These are phyloP conservation scores for Leptopilina myrica DNA, from an alignment of 2,888 invertebrate genomes.

Conservation along the genomic window DNA sequence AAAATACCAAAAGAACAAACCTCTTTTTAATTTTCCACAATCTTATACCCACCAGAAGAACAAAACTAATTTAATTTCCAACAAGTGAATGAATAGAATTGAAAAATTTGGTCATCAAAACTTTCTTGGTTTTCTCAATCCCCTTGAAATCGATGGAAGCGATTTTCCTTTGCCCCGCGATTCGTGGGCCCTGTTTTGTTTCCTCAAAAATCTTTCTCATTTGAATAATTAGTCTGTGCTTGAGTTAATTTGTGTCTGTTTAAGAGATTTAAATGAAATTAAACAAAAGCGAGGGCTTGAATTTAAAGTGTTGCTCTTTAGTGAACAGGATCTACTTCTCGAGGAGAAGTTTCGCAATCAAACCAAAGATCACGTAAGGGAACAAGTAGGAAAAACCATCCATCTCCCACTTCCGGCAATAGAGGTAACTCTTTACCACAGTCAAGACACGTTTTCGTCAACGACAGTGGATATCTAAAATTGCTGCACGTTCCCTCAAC, in stretches of 20 bases:
- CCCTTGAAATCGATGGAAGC: too few species aligned
- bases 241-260: not conserved
- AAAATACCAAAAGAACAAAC: too few species aligned
- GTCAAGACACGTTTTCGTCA: conserved; percentile 36
- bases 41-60: too few species aligned
- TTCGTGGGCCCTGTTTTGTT: too few species aligned
- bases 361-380: conserved; percentile 31
- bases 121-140: too few species aligned
- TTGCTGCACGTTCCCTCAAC: conserved; percentile 29
- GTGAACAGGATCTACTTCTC: not conserved
- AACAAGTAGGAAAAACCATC: conserved; percentile 11
- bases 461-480: conserved; percentile 28
- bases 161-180: too few species aligned
- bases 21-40: too few species aligned
- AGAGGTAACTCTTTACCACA: conserved; percentile 6
- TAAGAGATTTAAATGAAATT: not conserved
- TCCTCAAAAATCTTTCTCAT: too few species aligned
- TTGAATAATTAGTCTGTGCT: too few species aligned
- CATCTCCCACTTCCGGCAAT: conserved; percentile 33
- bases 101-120: too few species aligned
- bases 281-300: not conserved
- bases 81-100: too few species aligned
- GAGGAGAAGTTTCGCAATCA: conserved; percentile 26
- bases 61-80: too few species aligned
- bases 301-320: not conserved